These are phyloP conservation scores for Xyliphius kryptos DNA, from an alignment of 2,113 vertebrate species.

Conservation along the genomic window DNA sequence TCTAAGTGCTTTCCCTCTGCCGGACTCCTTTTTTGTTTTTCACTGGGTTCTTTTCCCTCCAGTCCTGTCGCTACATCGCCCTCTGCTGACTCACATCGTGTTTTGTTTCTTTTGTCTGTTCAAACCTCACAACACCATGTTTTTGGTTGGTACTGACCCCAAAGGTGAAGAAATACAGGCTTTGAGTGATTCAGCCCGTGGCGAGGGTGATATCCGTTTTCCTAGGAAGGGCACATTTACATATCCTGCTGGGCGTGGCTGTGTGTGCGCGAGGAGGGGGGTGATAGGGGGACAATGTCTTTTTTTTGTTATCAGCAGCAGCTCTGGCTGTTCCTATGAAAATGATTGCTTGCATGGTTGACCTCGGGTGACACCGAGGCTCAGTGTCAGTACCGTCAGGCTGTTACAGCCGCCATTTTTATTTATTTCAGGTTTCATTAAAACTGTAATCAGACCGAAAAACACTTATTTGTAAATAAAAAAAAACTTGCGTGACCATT, in stretches of 20 bases:
- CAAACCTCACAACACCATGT: neutral
- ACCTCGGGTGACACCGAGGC: neutral
- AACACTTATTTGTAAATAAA: too few species aligned
- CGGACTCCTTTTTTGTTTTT: too few species aligned
- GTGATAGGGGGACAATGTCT: neutral
- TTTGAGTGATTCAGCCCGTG: slow-evolving; percentile 14
- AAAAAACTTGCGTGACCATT: too few species aligned
- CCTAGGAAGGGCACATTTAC: slow-evolving; percentile 37
- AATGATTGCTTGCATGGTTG: neutral
- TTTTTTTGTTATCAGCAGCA: slow-evolving; percentile 1
- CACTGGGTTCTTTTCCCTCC: neutral
- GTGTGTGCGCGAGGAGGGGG: neutral
- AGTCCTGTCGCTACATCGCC: neutral
- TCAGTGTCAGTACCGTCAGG: neutral
- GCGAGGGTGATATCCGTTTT: slow-evolving; percentile 35
- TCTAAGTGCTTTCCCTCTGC: neutral
- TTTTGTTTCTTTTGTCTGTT: too few species aligned
- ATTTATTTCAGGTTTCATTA: too few species aligned
- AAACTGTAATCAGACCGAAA: too few species aligned
- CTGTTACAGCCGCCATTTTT: too few species aligned
- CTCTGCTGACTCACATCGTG: neutral
- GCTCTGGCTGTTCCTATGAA: slow-evolving; percentile 16
- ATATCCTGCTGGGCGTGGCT: slow-evolving; percentile 41
- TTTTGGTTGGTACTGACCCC: neutral
- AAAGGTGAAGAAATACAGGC: neutral